Base-by-base conservation (phyloP, 1,140 invertebrate genomes). In the Ostrea denselamellosa region DNA sequence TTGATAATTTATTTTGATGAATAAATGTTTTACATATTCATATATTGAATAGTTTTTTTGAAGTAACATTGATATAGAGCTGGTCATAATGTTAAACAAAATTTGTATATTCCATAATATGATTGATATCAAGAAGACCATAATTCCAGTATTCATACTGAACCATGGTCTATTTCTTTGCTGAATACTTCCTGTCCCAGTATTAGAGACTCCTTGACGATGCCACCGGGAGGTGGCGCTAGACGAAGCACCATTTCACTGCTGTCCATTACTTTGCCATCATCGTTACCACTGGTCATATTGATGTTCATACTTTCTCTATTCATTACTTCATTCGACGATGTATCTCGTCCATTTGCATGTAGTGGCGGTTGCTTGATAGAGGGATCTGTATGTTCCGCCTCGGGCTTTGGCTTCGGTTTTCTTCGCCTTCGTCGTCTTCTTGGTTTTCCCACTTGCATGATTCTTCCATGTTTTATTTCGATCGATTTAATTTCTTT, bases 381-480 rank as follows among this genome's bases (percentile, higher is more conserved):
- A 5, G 68, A 28, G 7, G 28, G 28, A 9, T 28, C 25, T 22
- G 22, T 34, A 3, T 77, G 34, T 25, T 77, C 68, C 5, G 22
- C 68, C 68, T 77, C 68, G 68, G 68, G 68, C 9, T 52, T 83
- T 10, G 12, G 82, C n/a, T 53, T 54, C 52, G 44, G 82, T 83
- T 85, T 85, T 62, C 54, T 56, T 22, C 56, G 56, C 54, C 52
- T 62, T 77, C 51, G 19, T 12, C 54, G 54, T 54, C 22, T 65
- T 52, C 44, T 52, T 53, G 87, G 87, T 87, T 87, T 87, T n/a
- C 77, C 86, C 10, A 65, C 54, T 22, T 62, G 83, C 86, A 87
- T 85, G 4, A 89, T 65, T 56, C 51, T 87, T 2, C 88, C 88
- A 65, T 89, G 83, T 62, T 44, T 89, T 17, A 89, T 83, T 2